Conservation (phyloP, 1,140 invertebrate genomes). For the Cherax quadricarinatus region DNA sequence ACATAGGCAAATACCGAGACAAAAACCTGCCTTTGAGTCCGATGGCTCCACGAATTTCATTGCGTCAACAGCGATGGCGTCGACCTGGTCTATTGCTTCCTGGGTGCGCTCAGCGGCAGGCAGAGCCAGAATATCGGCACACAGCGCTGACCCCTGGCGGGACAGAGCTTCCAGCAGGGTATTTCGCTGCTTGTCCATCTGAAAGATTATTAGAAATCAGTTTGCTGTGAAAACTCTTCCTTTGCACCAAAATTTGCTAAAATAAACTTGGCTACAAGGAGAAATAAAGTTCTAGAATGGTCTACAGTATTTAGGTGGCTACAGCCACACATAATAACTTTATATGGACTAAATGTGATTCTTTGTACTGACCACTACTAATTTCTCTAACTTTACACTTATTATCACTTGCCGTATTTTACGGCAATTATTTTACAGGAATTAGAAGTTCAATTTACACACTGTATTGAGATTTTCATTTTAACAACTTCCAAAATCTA, state of each 20-base stretch:
- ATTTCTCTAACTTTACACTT: too few relatives aligned
- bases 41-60: constrained; percentile 63
- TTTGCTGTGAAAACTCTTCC: too few relatives aligned
- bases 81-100: constrained; percentile 45
- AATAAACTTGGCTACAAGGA: neutral
- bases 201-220: neutral
- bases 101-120: constrained; percentile 9
- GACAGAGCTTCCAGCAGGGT: constrained; percentile 47
- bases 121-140: constrained; percentile 44
- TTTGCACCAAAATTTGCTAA: too few relatives aligned
- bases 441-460: too few relatives aligned
- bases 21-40: constrained; percentile 51
- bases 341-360: too few relatives aligned
- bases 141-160: constrained; percentile 47
- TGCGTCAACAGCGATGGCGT: constrained; percentile 42
- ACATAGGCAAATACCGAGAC: too few relatives aligned
- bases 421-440: too few relatives aligned
- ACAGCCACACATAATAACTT: too few relatives aligned
- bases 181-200: constrained; percentile 66
- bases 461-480: too few relatives aligned
- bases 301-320: neutral
- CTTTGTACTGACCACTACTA: too few relatives aligned
- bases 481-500: too few relatives aligned
- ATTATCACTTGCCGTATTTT: too few relatives aligned
- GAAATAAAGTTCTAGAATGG: neutral